Evolutionary conservation across 2,113 vertebrate genomes (phyloP), one percentile per base, ranked within the genome.

Genomic region (Odontesthes bonariensis): DNA sequence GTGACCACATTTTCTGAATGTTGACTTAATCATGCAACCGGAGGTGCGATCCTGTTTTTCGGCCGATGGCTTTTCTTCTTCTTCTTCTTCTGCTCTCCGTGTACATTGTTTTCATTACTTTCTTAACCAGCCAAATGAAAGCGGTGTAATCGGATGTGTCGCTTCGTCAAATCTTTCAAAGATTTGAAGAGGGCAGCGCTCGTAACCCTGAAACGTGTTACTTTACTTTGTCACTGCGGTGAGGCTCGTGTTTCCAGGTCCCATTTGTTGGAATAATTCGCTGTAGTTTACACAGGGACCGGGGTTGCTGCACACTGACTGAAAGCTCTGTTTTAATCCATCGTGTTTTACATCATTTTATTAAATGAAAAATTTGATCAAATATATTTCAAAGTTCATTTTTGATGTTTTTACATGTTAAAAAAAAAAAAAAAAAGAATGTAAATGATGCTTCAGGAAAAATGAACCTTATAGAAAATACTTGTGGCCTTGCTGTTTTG

Each of bases 241-340:
- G 42, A 38, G 51, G 22, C 22, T 69, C 11, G 33, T 52, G 54
- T 76, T 51, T 51, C 63, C 12, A 16, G 64, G 69, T 40, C 20
- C 60, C 11, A 56, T 77, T 13, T 58, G 59, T 76, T 49, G 12
- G 3, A 42, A 7, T 47, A 46, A 35, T 64, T 20, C 68, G 6
- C 47, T 69, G 4, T 55, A 67, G 53, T 81, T 83, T 62, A 51
- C 54, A 64, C n/a, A 46, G 63, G 72, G 63, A 75, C 65, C 68
- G 75, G 32, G n/a, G 52, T 71, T 64, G 78, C 44, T 69, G 67
- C 22, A 62, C 52, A 49, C 27, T 31, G 53, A 42, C 31, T 64
- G 44, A 19, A 64, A 20, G 12, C 14, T 33, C 32, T 27, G 4
- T 10, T 1, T 14, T 13, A 9, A 38, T 60, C 42, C n/a, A 2